A percentile compares a stretch with the other conserved stretches of the same genome.
These are phyloP conservation scores for Cyprinodon brontotheroides DNA, from an alignment of 2,113 vertebrate species.

Conservation along the genomic window DNA sequence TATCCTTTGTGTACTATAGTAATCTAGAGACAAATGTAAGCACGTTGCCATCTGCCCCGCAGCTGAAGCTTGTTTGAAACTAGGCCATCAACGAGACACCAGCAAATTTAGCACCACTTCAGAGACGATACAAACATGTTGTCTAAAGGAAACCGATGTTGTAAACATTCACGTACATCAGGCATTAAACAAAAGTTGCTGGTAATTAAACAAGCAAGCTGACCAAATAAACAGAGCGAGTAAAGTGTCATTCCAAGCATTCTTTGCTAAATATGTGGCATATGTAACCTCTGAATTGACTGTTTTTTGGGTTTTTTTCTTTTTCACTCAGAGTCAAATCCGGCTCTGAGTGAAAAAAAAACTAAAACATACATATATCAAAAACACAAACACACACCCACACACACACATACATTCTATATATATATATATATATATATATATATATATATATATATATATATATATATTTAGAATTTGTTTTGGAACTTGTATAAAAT, in stretches of 20 bases:
- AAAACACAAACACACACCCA: too few species aligned
- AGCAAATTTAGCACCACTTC: neutral
- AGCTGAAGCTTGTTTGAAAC: neutral
- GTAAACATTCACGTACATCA: constrained; percentile 17
- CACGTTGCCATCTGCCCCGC: neutral
- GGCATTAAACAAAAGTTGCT: constrained; percentile 27
- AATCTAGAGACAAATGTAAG: neutral
- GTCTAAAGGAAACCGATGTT: constrained; percentile 13
- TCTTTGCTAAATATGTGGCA: constrained; percentile 28
- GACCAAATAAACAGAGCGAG: constrained; percentile 36
- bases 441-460: too few species aligned
- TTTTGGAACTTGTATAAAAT: too few species aligned
- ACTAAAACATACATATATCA: too few species aligned
- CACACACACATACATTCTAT: too few species aligned
- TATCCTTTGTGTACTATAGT: neutral
- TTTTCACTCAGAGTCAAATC: too few species aligned
- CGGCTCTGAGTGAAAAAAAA: too few species aligned
- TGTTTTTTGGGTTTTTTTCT: constrained; percentile 6
- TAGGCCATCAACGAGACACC: neutral
- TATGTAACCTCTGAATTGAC: constrained; percentile 1
- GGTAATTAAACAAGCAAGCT: constrained; percentile 48
- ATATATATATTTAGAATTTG: too few species aligned
- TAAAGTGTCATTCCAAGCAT: constrained; percentile 22
- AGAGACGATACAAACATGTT: constrained; percentile 3
- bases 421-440: too few species aligned